A percentile compares a stretch with the other conserved stretches of the same genome.
Conservation (phyloP, 2,888 invertebrate genomes). For the Agonopterix heracliana region DNA sequence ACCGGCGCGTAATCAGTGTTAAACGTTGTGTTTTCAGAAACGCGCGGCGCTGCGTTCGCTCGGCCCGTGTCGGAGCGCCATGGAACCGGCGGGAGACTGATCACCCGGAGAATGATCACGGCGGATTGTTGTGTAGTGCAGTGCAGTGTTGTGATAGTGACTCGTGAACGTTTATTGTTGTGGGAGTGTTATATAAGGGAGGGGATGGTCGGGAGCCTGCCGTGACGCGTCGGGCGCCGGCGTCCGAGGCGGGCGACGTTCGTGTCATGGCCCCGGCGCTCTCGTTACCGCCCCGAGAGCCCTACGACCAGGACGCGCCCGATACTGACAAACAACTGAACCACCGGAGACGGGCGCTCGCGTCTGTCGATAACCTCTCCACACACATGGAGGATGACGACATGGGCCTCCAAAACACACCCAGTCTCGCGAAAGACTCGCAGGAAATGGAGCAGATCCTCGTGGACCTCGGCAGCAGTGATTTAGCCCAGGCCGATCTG, state of each 20-base stretch:
- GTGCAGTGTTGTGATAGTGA: slow-evolving; percentile 43
- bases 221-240: slow-evolving; percentile 59
- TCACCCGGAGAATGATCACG: slow-evolving; percentile 33
- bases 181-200: slow-evolving; percentile 61
- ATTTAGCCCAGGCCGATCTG: slow-evolving; percentile 79
- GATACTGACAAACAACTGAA: slow-evolving; percentile 36
- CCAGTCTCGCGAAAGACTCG: slow-evolving; percentile 74
- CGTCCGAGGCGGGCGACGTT: slow-evolving; percentile 72
- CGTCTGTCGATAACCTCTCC: slow-evolving; percentile 71
- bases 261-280: slow-evolving; percentile 96
- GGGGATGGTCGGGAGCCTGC: slow-evolving; percentile 54
- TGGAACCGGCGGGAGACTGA: slow-evolving; percentile 64
- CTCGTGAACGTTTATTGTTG: slow-evolving; percentile 34
- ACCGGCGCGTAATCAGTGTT: slow-evolving; percentile 53
- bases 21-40: slow-evolving; percentile 65
- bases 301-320: slow-evolving; percentile 42
- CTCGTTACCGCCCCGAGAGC: slow-evolving; percentile 79
- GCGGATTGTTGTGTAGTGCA: slow-evolving; percentile 36
- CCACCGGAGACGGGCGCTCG: slow-evolving; percentile 60
- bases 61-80: slow-evolving; percentile 35
- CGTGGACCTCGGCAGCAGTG: slow-evolving; percentile 75
- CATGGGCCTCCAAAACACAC: slow-evolving; percentile 74
- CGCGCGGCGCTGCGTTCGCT: slow-evolving; percentile 47
- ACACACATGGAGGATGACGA: slow-evolving; percentile 77
- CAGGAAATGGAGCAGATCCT: slow-evolving; percentile 82